These are phyloP conservation scores for Listrodromus nycthemerus DNA, from an alignment of 2,888 invertebrate species.

Conservation along the genomic window DNA sequence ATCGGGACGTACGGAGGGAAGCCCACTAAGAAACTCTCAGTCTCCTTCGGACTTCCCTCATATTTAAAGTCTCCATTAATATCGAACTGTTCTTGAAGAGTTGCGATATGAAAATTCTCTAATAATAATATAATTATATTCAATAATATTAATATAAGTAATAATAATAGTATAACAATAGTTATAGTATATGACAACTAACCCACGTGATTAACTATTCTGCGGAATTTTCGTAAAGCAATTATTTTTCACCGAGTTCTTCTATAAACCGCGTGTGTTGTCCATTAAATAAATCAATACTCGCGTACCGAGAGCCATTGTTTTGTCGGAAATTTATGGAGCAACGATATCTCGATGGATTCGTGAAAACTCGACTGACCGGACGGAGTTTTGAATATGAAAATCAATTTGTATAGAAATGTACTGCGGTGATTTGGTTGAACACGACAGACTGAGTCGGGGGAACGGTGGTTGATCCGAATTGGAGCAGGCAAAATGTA, in stretches of 20 bases:
- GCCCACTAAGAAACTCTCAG: constrained; percentile 28
- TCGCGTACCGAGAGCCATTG: neutral
- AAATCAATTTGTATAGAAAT: constrained; percentile 72
- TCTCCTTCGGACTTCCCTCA: constrained; percentile 1
- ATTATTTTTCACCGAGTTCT: neutral
- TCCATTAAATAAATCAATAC: constrained; percentile 13
- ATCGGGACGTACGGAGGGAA: constrained; percentile 28
- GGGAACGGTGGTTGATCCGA: constrained; percentile 9
- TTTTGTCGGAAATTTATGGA: constrained; percentile 30
- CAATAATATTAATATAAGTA: no score
- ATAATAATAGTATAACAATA: no score
- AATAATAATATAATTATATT: no score
- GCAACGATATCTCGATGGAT: constrained; percentile 34
- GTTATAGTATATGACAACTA: neutral
- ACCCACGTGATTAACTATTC: neutral
- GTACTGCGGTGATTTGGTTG: constrained; percentile 9
- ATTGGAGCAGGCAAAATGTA: constrained; percentile 44
- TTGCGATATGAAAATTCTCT: neutral
- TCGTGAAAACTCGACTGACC: constrained; percentile 21
- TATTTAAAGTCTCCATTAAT: neutral
- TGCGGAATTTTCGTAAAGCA: neutral
- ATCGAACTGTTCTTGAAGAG: neutral
- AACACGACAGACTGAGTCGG: constrained; percentile 8
- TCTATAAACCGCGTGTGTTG: neutral
- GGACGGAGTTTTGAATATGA: constrained; percentile 65